Conservation (phyloP, 1,140 invertebrate genomes). For the Scaptomyza montana region DNA sequence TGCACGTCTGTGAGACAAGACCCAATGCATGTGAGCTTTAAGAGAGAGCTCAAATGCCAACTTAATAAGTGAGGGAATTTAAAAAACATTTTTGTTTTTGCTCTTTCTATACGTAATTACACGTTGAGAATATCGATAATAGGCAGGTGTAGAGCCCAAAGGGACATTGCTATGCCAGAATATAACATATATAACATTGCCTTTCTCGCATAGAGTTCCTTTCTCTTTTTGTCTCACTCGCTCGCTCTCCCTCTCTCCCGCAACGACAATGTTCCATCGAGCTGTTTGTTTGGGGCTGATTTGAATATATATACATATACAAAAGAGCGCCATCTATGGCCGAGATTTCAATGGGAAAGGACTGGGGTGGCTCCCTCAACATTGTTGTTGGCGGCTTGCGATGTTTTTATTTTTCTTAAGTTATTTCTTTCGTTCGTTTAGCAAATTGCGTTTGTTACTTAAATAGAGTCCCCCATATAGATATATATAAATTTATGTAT, state of each 20-base stretch:
- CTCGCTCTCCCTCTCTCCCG: slow-evolving; percentile 16
- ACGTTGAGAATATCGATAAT: slow-evolving; percentile 30
- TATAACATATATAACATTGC: neutral
- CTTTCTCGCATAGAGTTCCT: neutral
- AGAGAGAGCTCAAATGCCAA: slow-evolving; percentile 23
- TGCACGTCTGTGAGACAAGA: slow-evolving; percentile 24
- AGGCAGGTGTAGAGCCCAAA: slow-evolving; percentile 53
- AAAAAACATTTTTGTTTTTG: slow-evolving; percentile 7
- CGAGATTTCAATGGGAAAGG: slow-evolving; percentile 56
- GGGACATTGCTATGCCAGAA: slow-evolving; percentile 20
- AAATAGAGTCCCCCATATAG: neutral
- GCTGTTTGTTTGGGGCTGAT: slow-evolving; percentile 58
- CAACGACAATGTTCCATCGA: neutral
- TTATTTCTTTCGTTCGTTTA: slow-evolving; percentile 12
- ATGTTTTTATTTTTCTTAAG: slow-evolving; percentile 44
- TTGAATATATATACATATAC: slow-evolving; percentile 62
- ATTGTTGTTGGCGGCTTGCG: slow-evolving; percentile 52
- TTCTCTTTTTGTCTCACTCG: slow-evolving; percentile 26
- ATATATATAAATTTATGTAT: neutral
- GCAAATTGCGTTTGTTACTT: neutral
- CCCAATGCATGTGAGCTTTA: slow-evolving; percentile 9
- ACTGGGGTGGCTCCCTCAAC: slow-evolving; percentile 25
- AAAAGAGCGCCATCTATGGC: slow-evolving; percentile 71
- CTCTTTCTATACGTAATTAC: neutral
- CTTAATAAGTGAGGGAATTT: slow-evolving; percentile 11